A percentile compares a stretch with the other conserved stretches of the same genome.
phyloP scores from a whole-genome alignment of 2,797 vertebrate species.

The Anguilla anguilla region DNA sequence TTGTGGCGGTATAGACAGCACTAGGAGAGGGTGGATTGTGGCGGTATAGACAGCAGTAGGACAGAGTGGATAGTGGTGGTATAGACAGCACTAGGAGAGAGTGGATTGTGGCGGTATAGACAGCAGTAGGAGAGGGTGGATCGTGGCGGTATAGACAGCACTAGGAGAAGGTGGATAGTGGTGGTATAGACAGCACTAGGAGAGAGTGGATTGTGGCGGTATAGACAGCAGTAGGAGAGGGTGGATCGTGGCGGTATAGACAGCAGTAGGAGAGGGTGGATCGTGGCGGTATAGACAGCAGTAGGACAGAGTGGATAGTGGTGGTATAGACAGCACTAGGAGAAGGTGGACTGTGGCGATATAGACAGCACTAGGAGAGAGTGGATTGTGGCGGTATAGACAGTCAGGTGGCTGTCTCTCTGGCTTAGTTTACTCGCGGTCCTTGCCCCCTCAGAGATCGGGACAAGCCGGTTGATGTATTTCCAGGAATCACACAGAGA shows the following conservation, averaged over 20 bases:
- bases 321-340: neutral
- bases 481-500: slow-evolving; percentile 32
- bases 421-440: neutral
- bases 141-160: neutral
- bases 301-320: too few species aligned
- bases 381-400: neutral
- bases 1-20: neutral
- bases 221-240: too few species aligned
- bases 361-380: neutral
- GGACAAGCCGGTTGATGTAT: neutral
- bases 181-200: too few species aligned
- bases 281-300: too few species aligned
- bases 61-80: neutral
- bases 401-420: neutral
- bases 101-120: neutral
- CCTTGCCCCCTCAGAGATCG: neutral
- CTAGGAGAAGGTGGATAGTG: too few species aligned
- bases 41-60: neutral
- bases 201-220: too few species aligned
- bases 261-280: too few species aligned
- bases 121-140: neutral
- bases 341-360: neutral
- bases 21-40: neutral
- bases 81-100: neutral
- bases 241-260: too few species aligned